phyloP scores from a whole-genome alignment of 1,140 invertebrate species.

The Drosophila sturtevanti region DNA sequence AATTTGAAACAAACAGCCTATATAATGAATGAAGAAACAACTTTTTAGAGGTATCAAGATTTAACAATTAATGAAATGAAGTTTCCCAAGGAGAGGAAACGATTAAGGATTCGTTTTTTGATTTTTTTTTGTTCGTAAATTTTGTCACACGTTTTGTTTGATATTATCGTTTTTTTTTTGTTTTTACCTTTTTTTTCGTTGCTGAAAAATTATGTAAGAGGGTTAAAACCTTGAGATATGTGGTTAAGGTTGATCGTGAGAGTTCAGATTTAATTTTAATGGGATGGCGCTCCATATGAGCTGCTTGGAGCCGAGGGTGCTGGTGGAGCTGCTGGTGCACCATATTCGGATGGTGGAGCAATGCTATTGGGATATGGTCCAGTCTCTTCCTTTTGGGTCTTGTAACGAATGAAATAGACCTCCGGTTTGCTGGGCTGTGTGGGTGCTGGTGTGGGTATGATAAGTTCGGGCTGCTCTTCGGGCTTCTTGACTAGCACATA shows the following conservation, averaged over 20 bases:
- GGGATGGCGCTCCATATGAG: conserved; percentile 76
- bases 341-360: conserved; percentile 83
- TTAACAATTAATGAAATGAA: conserved; percentile 41
- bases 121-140: conserved; percentile 57
- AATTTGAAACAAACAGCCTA: conserved; percentile 81
- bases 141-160: conserved; percentile 65
- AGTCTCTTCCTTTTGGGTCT: conserved; percentile 87
- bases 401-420: conserved; percentile 94
- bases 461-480: conserved; percentile 90
- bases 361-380: conserved; percentile 84
- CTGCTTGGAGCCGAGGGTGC: conserved; percentile 78
- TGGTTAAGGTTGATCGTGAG: conserved; percentile 13
- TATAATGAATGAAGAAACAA: conserved; percentile 53
- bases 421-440: conserved; percentile 93
- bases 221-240: conserved; percentile 50
- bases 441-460: conserved; percentile 89
- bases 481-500: conserved; percentile 95
- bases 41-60: conserved; percentile 71
- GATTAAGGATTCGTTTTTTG: conserved; percentile 2
- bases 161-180: background rate
- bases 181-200: background rate
- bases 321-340: conserved; percentile 82
- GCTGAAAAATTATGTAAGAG: conserved; percentile 42
- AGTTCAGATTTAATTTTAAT: conserved; percentile 45
- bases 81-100: background rate